phyloP scores from a whole-genome alignment of 2,797 vertebrate species.

The Chelidonichthys spinosus region DNA sequence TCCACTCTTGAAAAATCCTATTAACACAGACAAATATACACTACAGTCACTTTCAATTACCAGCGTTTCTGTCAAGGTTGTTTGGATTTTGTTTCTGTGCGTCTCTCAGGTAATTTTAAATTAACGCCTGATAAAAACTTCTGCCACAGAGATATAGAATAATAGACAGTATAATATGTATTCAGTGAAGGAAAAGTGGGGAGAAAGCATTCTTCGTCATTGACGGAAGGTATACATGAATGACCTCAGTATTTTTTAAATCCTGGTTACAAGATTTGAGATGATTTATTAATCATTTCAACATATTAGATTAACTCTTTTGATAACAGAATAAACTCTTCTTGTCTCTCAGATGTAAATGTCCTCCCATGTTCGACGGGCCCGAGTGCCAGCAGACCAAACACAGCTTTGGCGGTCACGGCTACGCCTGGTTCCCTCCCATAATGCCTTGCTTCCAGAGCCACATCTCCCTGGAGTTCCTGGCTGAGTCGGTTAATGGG shows the following conservation, averaged over 20 bases:
- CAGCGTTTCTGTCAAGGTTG: neutral
- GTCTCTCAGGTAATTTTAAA: neutral
- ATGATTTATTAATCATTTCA: neutral
- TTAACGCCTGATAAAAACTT: neutral
- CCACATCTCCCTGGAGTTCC: constrained; percentile 89
- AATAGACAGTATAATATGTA: neutral
- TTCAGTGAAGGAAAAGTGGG: neutral
- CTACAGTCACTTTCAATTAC: constrained; percentile 1
- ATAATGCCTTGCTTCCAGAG: constrained; percentile 89
- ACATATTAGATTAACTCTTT: neutral
- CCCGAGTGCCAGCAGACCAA: constrained; percentile 93
- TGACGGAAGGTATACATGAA: neutral
- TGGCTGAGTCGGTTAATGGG: constrained; percentile 85
- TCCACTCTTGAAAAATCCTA: neutral
- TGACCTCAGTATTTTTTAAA: too few relatives aligned
- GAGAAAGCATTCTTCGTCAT: too few relatives aligned
- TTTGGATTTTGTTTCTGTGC: neutral
- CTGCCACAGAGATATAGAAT: neutral
- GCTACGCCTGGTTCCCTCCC: constrained; percentile 92
- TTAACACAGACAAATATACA: neutral
- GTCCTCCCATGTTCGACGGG: constrained; percentile 87
- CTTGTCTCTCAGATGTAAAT: constrained; percentile 83
- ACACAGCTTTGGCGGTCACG: constrained; percentile 87
- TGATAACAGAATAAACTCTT: neutral
- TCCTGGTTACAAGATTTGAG: neutral